Percentiles rank a stretch among this genome's conserved stretches.
These are phyloP conservation scores for Excalfactoria chinensis DNA, from an alignment of 2,113 vertebrate genomes.

Conservation along the genomic window DNA sequence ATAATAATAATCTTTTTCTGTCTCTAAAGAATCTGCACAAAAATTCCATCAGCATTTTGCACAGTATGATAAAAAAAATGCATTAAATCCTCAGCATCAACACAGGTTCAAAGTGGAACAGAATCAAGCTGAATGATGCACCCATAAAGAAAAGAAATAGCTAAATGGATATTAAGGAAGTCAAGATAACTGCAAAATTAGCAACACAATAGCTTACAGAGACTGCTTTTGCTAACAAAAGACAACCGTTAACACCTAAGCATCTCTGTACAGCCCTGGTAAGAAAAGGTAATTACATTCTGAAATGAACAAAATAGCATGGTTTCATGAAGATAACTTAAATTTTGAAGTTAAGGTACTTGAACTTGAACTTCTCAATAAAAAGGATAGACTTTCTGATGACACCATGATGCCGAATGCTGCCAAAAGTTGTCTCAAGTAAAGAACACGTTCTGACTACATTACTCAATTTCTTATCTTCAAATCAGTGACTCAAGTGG, in stretches of 20 bases:
- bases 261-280: neutral
- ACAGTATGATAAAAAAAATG: slow-evolving; percentile 37
- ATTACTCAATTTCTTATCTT: neutral
- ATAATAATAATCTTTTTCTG: slow-evolving; percentile 39
- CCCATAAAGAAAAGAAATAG: slow-evolving; percentile 7
- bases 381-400: neutral
- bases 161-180: slow-evolving; percentile 38
- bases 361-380: neutral
- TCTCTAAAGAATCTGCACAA: neutral
- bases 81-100: slow-evolving; percentile 31
- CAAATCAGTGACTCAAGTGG: rapidly evolving
- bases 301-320: neutral
- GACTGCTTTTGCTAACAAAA: slow-evolving; percentile 43
- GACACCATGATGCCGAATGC: rapidly evolving
- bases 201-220: slow-evolving; percentile 18
- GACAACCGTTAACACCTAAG: neutral
- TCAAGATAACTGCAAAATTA: slow-evolving; percentile 46
- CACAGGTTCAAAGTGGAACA: slow-evolving; percentile 39
- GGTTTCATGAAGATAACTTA: neutral
- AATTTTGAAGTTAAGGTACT: neutral
- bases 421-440: neutral
- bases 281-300: slow-evolving; percentile 8
- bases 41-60: slow-evolving; percentile 53
- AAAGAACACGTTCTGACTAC: neutral
- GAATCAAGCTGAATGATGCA: slow-evolving; percentile 7